Evolutionary conservation across 2,797 vertebrate genomes (phyloP).

Genomic region (Lemur catta): DNA sequence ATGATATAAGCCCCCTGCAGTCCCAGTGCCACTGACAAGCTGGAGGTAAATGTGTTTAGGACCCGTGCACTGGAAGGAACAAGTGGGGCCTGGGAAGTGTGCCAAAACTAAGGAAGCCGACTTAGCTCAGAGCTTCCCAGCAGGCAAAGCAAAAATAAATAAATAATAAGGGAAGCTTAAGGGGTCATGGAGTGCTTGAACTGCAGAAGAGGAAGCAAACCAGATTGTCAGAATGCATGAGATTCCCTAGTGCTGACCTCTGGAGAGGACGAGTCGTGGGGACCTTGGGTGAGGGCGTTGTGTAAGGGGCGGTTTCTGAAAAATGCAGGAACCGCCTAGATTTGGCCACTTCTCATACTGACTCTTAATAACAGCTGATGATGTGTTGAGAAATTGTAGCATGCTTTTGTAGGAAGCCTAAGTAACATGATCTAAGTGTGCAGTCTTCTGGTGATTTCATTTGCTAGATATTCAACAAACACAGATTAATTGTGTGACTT

Average conservation of each 20-base stretch:
- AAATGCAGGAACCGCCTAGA: background rate
- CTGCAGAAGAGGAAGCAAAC: background rate
- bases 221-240: rapidly evolving
- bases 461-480: background rate
- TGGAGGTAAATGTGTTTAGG: background rate
- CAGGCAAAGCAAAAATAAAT: background rate
- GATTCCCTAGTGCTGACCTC: background rate
- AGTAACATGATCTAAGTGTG: background rate
- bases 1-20: background rate
- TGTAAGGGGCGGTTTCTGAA: background rate
- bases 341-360: background rate
- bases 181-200: background rate
- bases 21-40: too few relatives aligned
- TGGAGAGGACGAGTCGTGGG: background rate
- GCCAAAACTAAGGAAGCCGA: background rate
- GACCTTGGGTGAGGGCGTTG: background rate
- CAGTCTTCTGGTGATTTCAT: background rate
- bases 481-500: background rate
- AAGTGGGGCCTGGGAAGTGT: background rate
- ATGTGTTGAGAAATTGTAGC: background rate
- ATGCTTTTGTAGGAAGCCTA: background rate
- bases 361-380: background rate
- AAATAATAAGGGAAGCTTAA: background rate
- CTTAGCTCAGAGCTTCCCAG: background rate
- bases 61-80: background rate